Percentiles rank a stretch among this genome's conserved stretches.
Conservation (phyloP, 2,113 vertebrate species). For the Plotosus lineatus region DNA sequence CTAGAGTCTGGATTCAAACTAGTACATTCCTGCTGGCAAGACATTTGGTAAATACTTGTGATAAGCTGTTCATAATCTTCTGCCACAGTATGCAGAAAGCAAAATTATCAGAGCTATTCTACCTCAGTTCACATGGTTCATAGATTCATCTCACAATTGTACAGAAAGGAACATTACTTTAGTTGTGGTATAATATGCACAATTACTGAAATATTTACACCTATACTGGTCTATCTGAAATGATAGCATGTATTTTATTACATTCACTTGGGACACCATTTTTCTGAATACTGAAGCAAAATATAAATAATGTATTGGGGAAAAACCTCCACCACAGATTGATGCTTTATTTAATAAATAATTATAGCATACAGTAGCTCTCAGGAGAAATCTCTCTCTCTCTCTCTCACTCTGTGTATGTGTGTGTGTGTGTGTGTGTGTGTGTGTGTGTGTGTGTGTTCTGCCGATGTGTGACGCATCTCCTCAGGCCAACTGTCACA, state of each 20-base stretch:
- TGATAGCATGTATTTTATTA: neutral
- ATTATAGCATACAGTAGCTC: conserved; percentile 15
- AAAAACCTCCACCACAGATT: neutral
- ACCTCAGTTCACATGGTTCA: neutral
- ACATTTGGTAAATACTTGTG: neutral
- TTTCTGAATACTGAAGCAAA: neutral
- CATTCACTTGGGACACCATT: neutral
- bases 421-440: conserved; percentile 5
- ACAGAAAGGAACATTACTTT: neutral
- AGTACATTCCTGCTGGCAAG: neutral
- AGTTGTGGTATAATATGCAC: neutral
- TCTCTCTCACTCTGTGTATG: neutral
- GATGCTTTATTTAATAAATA: neutral
- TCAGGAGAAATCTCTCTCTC: neutral
- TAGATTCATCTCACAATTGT: neutral
- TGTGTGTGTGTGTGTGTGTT: conserved; percentile 10
- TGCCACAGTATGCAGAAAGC: conserved; percentile 4
- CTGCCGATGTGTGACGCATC: conserved; percentile 32
- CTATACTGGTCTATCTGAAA: neutral
- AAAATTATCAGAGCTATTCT: neutral
- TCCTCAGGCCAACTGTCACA: conserved; percentile 53
- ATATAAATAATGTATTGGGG: neutral
- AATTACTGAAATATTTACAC: neutral
- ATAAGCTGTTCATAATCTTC: neutral
- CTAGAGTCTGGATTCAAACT: neutral